These are phyloP conservation scores for Acanthococcus lagerstroemiae DNA, from an alignment of 2,888 invertebrate species.

Conservation along the genomic window DNA sequence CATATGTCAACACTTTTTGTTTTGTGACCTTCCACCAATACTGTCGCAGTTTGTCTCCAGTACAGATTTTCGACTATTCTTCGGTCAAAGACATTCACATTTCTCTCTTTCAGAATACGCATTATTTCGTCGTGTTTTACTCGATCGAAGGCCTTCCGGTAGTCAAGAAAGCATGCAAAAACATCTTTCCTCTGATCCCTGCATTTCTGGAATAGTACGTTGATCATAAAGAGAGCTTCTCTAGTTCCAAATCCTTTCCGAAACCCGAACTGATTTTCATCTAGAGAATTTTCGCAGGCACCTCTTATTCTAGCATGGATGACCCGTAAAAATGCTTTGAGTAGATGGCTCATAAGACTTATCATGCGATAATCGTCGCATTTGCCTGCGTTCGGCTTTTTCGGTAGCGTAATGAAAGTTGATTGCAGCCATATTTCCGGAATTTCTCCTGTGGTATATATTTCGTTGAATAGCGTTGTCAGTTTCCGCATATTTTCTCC, in stretches of 20 bases:
- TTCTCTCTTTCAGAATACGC: conserved; percentile 31
- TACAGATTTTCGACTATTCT: conserved; percentile 28
- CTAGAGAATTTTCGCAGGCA: conserved; percentile 32
- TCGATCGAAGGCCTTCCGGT: conserved; percentile 36
- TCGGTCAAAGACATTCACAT: conserved; percentile 24
- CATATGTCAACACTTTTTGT: conserved; percentile 24
- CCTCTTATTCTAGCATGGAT: conserved; percentile 29
- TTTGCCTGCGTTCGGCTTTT: conserved; percentile 31
- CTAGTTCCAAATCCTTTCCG: conserved; percentile 26
- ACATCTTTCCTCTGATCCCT: no score
- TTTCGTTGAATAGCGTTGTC: conserved; percentile 32
- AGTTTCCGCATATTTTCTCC: conserved; percentile 32
- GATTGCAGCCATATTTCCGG: conserved; percentile 34
- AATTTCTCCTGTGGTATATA: conserved; percentile 33
- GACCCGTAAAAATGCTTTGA: conserved; percentile 25
- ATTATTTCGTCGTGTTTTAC: conserved; percentile 34
- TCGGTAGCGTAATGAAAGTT: conserved; percentile 32
- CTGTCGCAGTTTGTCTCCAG: conserved; percentile 28
- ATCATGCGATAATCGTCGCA: conserved; percentile 33
- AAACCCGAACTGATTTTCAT: conserved; percentile 35
- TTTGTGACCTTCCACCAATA: conserved; percentile 19
- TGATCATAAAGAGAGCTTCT: conserved; percentile 23
- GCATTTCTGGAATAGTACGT: no score
- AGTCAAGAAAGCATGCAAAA: conserved; percentile 30
- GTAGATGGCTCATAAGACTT: conserved; percentile 32